phyloP scores from a whole-genome alignment of 2,888 invertebrate species.

The Pristionchus exspectatus region DNA sequence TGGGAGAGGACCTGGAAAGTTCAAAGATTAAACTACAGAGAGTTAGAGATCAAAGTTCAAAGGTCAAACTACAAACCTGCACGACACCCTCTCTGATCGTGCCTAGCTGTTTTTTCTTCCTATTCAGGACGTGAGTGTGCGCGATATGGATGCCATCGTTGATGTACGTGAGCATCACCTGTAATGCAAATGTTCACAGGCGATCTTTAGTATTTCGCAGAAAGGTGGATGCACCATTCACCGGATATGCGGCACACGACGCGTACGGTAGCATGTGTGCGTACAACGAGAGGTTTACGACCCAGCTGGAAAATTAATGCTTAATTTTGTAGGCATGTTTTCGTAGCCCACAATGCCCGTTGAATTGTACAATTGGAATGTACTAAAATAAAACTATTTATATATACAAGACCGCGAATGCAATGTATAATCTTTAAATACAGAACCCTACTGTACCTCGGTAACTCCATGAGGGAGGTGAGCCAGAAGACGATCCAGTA shows the following conservation, averaged over 20 bases:
- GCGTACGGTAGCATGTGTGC: slow-evolving; percentile 66
- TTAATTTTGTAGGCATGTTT: too few relatives aligned
- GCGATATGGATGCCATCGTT: slow-evolving; percentile 61
- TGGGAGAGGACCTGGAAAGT: slow-evolving; percentile 49
- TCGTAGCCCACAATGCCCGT: neutral
- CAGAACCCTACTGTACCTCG: slow-evolving; percentile 46
- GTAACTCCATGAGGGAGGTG: slow-evolving; percentile 57
- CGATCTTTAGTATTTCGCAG: neutral
- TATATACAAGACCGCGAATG: too few relatives aligned
- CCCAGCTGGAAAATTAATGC: slow-evolving; percentile 57
- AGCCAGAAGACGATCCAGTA: slow-evolving; percentile 69
- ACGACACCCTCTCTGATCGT: slow-evolving; percentile 64
- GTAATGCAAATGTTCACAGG: neutral
- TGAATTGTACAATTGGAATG: too few relatives aligned
- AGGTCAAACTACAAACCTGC: slow-evolving; percentile 59
- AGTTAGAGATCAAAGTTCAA: neutral
- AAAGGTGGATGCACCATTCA: slow-evolving; percentile 57
- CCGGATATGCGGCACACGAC: slow-evolving; percentile 67
- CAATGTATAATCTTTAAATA: too few relatives aligned
- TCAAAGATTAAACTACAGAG: neutral
- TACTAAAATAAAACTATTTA: too few relatives aligned
- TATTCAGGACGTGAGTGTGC: slow-evolving; percentile 61
- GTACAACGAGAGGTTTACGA: slow-evolving; percentile 61
- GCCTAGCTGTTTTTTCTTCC: slow-evolving; percentile 61
- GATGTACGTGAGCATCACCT: slow-evolving; percentile 52